Evolutionary conservation across 2,888 invertebrate genomes (phyloP), one percentile per base, ranked within the genome.

Genomic region (Euclidia mi): DNA sequence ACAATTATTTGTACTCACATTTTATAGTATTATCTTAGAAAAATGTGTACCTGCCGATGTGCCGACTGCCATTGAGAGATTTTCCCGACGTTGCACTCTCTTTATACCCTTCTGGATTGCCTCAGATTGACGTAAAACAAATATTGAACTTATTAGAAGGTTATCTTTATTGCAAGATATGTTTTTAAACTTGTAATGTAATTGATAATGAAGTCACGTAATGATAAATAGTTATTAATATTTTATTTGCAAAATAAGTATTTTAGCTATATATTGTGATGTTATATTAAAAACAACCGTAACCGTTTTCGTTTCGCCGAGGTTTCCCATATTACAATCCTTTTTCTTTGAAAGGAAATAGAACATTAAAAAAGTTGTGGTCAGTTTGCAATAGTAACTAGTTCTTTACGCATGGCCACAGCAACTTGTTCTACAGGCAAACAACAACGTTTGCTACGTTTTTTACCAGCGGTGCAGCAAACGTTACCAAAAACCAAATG

Each of bases 401-500:
- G 20, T 7, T 6, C 7, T 3, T 6, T 6, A 6, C 7, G 20
- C 7, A 6, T 25, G 7, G 20, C 20, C 20, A 25, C 20, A 25
- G 6, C 6, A 25, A 25, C 20, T 25, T 25, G 4, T 25, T 4
- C 20, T 25, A 25, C 35, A 15, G 35, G 12, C 3, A 32, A 18
- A 44, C 12, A 32, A 44, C 18, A n/a, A n/a, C n/a, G n/a, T n/a
- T 44, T 17, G 17, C 17, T 7, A 10, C 15, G 4, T 32, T 44
- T 44, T 44, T 43, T 7, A 14, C 35, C 9, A 15, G 9, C 35
- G 15, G 7, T 32, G 9, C n/a, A 15, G 15, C 6, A 17, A 44
- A 44, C 44, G 32, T 44, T 44, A 18, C 4, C 18, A 3, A 20
- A n/a, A 44, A 15, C 20, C 17, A 44, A 44, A 44, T 34, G 34